Evolutionary conservation across 2,797 vertebrate genomes (phyloP), one percentile per base, ranked within the genome.

Genomic region (Darevskia nairensis): DNA sequence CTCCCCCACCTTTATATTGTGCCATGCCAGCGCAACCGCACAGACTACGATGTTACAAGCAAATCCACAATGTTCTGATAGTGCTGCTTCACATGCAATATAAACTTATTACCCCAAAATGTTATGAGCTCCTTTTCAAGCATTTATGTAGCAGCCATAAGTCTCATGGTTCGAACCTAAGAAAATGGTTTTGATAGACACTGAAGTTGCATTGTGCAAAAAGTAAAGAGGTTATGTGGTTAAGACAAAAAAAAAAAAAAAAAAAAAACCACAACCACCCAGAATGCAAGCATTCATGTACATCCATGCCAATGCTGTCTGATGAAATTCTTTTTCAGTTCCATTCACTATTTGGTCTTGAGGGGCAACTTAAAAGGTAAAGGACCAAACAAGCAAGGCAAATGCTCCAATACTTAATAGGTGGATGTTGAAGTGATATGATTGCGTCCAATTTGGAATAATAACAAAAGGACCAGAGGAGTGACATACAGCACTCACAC

Each of bases 141-240:
- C 46, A 89, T 85, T 87, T 87, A 79, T 64, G 66, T 86, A 92
- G 69, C 66, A 94, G 88, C 19, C 78, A 89, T 90, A 66, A 85
- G 86, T 90, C 87, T 91, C 80, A 88, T 93, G 89, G 89, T 90
- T 46, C 66, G 39, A 21, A 44, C 23, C 64, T 39, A 78, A 64
- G 32, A 74, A 35, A 75, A 72, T 29, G 23, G 10, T 66, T 44
- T 75, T 44, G n/a, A 80, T 32, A 44, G 64, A 46, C 84, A 79
- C 3, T 72, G 32, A 80, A 76, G 29, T 77, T 85, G 50, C 80
- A 77, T 85, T 82, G 13, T 77, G 35, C 81, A 1, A 4, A 66
- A 35, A 84, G 88, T 66, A 66, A 85, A 69, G 0, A 83, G 71
- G 50, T 61, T 50, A 44, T 3, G 7, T 10, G 13, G 87, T 81